Evolutionary conservation across 37 sponge, comb jelly and placozoan species (phyloP), one percentile per base, ranked within the genome.

Genomic region (Hexactinellida sp.): DNA sequence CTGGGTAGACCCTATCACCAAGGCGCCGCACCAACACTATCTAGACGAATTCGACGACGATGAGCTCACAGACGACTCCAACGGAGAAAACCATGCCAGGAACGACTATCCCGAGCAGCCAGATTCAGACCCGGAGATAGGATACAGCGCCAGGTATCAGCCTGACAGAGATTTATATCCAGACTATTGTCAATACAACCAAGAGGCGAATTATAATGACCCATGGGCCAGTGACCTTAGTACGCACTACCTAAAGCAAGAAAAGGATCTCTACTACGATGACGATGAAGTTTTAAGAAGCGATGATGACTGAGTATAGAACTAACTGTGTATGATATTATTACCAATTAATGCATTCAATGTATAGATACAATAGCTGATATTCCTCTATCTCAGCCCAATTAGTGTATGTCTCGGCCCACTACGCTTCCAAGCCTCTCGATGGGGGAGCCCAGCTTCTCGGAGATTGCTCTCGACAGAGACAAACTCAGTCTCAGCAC

Each of bases 391-490:
- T n/a, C n/a, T n/a, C n/a, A n/a, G n/a, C n/a, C n/a, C n/a, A n/a
- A n/a, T n/a, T n/a, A n/a, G 13, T 47, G 76, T n/a, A 63, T 63
- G 76, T 63, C 76, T n/a, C 76, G 76, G 3, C 76, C 76, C 30
- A 28, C 13, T 7, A 63, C 76, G 25, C 13, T 63, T 1, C 76
- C 76, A 63, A 63, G 30, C 30, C 76, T 23, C 21, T 63, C 76
- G 19, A 63, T 28, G 5, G 3, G 19, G 13, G 76, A 63, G 34
- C 76, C 76, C 21, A 63, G 76, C 13, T 63, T 63, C 76, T 10
- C 76, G 13, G 76, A 63, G 28, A n/a, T 63, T 23, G 19, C 30
- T 32, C 30, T 63, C 3, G 76, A 63, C 5, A 63, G 76, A 63
- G 30, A 63, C 34, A 63, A 63, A 28, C 76, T 63, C 28, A 23